Evolutionary conservation across 2,113 vertebrate species (phyloP).

Genomic region (Tragulus kanchil): DNA sequence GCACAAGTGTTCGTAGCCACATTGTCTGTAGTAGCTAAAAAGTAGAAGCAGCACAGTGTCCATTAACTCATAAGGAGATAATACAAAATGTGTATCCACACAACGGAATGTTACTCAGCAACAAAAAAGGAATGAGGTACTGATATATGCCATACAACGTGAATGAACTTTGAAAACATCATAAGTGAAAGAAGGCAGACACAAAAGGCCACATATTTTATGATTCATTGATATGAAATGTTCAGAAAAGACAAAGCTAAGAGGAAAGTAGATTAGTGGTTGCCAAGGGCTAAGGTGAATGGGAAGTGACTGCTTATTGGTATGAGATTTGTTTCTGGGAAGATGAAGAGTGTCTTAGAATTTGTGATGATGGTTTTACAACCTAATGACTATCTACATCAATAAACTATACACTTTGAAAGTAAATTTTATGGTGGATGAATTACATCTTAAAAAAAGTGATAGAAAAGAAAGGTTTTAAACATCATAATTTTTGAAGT

Average conservation of each 20-base stretch:
- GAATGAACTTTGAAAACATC: neutral
- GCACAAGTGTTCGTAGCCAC: neutral
- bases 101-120: neutral
- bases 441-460: neutral
- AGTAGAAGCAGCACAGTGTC: neutral
- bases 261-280: neutral
- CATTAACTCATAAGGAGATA: neutral
- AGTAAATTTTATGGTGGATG: conserved; percentile 18
- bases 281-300: neutral
- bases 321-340: neutral
- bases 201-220: neutral
- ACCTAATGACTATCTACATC: neutral
- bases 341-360: conserved; percentile 13
- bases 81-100: neutral
- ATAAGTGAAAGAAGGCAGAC: neutral
- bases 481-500: conserved; percentile 48
- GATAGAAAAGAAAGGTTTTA: conserved; percentile 17
- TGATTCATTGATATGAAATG: neutral
- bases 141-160: neutral
- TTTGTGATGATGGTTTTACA: neutral
- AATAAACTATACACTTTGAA: neutral
- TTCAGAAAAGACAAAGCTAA: neutral
- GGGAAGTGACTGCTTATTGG: neutral
- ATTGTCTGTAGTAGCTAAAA: neutral
- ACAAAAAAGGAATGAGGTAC: neutral